These are phyloP conservation scores for Ophion obscuratus DNA, from an alignment of 2,888 invertebrate species.

Conservation along the genomic window DNA sequence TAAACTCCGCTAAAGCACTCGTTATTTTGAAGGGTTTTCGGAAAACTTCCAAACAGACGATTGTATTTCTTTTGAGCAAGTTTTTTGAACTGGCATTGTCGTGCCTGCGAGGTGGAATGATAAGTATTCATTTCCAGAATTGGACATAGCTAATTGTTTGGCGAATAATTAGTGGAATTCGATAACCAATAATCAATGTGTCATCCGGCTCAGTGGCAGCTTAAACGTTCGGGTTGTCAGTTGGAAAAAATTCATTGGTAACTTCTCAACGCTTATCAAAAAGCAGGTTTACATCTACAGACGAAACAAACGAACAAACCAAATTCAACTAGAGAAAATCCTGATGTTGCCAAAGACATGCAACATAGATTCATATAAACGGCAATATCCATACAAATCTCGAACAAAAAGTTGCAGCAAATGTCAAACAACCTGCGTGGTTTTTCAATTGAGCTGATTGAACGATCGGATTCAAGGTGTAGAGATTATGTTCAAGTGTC, in stretches of 20 bases:
- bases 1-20: conserved; percentile 6
- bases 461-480: too few relatives aligned
- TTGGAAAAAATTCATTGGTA: not conserved
- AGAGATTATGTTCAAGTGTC: too few relatives aligned
- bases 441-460: too few relatives aligned
- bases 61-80: not conserved
- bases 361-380: not conserved
- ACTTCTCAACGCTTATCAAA: not conserved
- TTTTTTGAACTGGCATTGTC: not conserved
- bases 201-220: not conserved
- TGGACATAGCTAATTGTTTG: not conserved
- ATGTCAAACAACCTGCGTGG: too few relatives aligned
- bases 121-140: not conserved
- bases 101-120: not conserved
- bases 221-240: not conserved
- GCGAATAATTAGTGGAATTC: not conserved
- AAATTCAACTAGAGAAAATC: not conserved
- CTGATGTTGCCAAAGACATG: not conserved
- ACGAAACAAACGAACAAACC: not conserved
- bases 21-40: not conserved
- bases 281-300: not conserved
- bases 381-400: too few relatives aligned
- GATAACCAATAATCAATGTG: conserved; percentile 6
- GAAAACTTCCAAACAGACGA: not conserved
- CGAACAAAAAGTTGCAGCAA: too few relatives aligned